phyloP scores from a whole-genome alignment of 2,113 vertebrate genomes.

The Phylloscopus trochilus region DNA sequence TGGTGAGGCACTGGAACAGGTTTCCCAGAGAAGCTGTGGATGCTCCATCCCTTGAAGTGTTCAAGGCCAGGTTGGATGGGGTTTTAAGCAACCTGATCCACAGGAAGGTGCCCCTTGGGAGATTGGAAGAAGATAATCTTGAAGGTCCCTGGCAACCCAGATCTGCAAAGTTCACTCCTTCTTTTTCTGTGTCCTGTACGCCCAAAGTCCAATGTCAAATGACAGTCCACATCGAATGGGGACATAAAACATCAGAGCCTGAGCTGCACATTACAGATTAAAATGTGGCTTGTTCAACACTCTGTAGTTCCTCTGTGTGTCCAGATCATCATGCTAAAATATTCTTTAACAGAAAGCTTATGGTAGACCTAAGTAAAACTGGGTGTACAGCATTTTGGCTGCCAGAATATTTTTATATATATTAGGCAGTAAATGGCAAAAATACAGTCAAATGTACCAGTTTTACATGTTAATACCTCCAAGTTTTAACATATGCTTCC shows the following conservation, averaged over 20 bases:
- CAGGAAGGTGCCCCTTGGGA: too few relatives aligned
- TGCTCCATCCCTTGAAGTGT: not conserved
- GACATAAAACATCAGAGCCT: not conserved
- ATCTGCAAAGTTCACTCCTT: not conserved
- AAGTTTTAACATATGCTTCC: not conserved
- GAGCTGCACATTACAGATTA: not conserved
- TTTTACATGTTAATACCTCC: not conserved
- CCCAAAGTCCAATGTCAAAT: not conserved
- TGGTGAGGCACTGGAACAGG: not conserved
- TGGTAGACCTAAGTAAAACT: not conserved
- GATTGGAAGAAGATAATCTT: not conserved
- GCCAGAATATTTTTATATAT: not conserved
- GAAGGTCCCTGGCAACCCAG: not conserved
- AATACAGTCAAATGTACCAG: not conserved
- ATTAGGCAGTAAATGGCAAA: not conserved
- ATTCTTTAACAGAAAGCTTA: not conserved
- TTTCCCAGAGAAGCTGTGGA: not conserved
- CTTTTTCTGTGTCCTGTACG: not conserved
- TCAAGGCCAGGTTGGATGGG: not conserved
- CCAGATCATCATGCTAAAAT: not conserved
- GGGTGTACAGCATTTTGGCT: not conserved
- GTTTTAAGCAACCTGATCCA: not conserved
- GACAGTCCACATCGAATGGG: not conserved
- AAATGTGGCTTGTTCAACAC: not conserved
- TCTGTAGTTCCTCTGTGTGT: not conserved